Evolutionary conservation across 2,113 vertebrate species (phyloP).

Genomic region (Vidua chalybeata): DNA sequence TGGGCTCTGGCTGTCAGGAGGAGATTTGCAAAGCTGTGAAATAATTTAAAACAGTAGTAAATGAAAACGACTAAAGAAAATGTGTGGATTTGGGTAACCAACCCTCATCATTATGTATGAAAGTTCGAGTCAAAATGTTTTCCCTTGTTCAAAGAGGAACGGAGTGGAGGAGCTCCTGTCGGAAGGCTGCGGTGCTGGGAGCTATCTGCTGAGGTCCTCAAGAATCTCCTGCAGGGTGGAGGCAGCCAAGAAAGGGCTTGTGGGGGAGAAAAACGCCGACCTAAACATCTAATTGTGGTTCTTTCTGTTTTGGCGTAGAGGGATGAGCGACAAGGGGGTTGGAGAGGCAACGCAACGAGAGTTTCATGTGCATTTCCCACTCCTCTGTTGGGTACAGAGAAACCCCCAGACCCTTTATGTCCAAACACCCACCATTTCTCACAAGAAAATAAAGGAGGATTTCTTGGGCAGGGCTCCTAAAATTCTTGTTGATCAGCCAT

Average conservation of each 20-base stretch:
- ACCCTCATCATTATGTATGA: conserved; percentile 59
- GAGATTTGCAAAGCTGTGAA: conserved; percentile 74
- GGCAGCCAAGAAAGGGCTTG: not conserved
- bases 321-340: not conserved
- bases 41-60: conserved; percentile 74
- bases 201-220: not conserved
- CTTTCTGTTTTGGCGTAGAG: not conserved
- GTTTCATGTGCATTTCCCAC: rapidly evolving
- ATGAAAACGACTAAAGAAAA: conserved; percentile 66
- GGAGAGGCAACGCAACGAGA: not conserved
- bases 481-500: not conserved
- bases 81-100: conserved; percentile 70
- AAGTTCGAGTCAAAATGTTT: conserved; percentile 73
- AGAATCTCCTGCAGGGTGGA: not conserved
- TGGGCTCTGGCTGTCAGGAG: conserved; percentile 68
- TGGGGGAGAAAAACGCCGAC: rapidly evolving
- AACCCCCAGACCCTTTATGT: not conserved
- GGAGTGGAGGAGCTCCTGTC: conserved; percentile 1
- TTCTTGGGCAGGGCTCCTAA: not conserved
- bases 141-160: not conserved
- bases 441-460: not conserved
- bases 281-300: not conserved
- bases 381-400: not conserved
- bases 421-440: not conserved
- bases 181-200: not conserved